Conservation (phyloP, 2,113 vertebrate species). For the Mustela lutreola region DNA sequence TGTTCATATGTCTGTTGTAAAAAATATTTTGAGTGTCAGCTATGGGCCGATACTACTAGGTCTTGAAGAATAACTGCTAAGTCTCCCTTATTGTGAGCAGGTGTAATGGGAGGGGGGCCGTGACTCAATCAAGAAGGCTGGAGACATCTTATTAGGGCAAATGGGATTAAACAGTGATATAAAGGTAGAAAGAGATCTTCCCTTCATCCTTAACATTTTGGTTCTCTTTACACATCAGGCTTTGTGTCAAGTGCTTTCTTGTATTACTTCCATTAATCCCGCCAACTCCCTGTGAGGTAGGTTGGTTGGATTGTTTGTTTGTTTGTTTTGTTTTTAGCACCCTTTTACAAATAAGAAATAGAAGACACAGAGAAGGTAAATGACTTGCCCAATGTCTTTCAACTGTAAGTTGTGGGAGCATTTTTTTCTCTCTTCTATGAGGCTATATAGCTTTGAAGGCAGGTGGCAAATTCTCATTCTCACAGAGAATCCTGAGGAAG, state of each 20-base stretch:
- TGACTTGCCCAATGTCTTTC: background rate
- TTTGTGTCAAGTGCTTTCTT: background rate
- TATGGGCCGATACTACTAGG: background rate
- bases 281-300: background rate
- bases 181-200: background rate
- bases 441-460: background rate
- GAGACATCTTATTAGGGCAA: background rate
- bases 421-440: background rate
- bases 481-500: background rate
- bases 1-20: background rate
- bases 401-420: background rate
- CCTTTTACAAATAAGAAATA: background rate
- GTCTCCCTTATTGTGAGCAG: background rate
- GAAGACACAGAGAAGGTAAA: background rate
- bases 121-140: background rate
- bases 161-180: background rate
- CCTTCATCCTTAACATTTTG: background rate
- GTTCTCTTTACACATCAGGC: background rate
- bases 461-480: background rate
- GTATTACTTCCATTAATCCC: background rate
- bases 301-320: background rate
- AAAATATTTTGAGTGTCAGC: background rate
- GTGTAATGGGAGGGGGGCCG: accelerated
- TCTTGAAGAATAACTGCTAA: background rate
- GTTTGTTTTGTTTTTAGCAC: background rate